Conservation (phyloP, 2,888 invertebrate genomes). For the Drosophila kambysellisi region DNA sequence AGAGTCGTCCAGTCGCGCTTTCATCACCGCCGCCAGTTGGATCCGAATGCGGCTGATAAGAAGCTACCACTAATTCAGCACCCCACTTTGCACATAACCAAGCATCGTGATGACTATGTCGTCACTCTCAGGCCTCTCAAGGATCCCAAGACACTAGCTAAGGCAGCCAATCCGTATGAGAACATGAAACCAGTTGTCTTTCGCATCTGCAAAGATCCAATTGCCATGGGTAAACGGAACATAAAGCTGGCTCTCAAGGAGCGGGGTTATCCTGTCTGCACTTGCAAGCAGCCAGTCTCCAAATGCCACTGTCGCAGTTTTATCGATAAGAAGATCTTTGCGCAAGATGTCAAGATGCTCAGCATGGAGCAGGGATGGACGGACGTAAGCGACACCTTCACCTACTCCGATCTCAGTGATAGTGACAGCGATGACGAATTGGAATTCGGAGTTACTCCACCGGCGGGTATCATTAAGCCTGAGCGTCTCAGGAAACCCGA, state of each 20-base stretch:
- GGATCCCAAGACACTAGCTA: slow-evolving; percentile 87
- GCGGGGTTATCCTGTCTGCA: slow-evolving; percentile 86
- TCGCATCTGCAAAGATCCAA: slow-evolving; percentile 88
- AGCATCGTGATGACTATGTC: slow-evolving; percentile 88
- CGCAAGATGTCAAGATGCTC: slow-evolving; percentile 86
- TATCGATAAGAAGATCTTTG: slow-evolving; percentile 85
- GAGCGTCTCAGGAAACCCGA: slow-evolving; percentile 86
- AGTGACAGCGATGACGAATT: slow-evolving; percentile 87
- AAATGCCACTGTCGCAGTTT: slow-evolving; percentile 80
- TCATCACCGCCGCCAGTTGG: slow-evolving; percentile 13
- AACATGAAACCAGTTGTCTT: slow-evolving; percentile 89
- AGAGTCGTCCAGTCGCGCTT: slow-evolving; percentile 74
- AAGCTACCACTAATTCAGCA: slow-evolving; percentile 83
- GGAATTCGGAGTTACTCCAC: slow-evolving; percentile 90
- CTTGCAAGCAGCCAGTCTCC: slow-evolving; percentile 86
- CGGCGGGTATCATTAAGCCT: slow-evolving; percentile 89
- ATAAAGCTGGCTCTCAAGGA: slow-evolving; percentile 86
- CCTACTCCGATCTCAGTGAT: slow-evolving; percentile 73
- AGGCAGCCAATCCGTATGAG: slow-evolving; percentile 89
- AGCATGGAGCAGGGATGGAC: slow-evolving; percentile 62
- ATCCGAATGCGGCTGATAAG: slow-evolving; percentile 83
- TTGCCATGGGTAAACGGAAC: slow-evolving; percentile 85
- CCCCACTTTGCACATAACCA: slow-evolving; percentile 88
- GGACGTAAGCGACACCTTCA: slow-evolving; percentile 65
- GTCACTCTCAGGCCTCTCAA: slow-evolving; percentile 90